These are phyloP conservation scores for Omphaloscelis lunosa DNA, from an alignment of 2,888 invertebrate species.

Conservation along the genomic window DNA sequence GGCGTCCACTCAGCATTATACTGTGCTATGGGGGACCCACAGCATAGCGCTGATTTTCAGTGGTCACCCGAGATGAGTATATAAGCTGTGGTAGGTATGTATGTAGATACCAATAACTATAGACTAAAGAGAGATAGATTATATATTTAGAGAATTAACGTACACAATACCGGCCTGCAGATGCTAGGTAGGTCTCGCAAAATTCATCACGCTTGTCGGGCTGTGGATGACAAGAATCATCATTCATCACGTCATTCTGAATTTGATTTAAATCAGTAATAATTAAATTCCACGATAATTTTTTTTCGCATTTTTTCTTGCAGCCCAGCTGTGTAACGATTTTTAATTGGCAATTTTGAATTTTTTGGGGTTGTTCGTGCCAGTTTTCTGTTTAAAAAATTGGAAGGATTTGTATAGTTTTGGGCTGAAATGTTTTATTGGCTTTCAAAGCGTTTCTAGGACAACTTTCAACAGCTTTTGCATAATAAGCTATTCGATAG, in stretches of 20 bases:
- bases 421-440: background rate
- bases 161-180: constrained; percentile 2
- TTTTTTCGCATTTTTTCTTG: no score
- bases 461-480: background rate
- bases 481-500: background rate
- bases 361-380: background rate
- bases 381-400: background rate
- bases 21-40: no score
- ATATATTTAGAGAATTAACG: no score
- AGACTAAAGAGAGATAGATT: no score
- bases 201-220: constrained; percentile 32
- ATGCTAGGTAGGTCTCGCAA: constrained; percentile 2
- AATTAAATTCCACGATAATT: background rate
- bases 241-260: constrained; percentile 5
- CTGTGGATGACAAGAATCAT: constrained; percentile 39
- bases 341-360: background rate
- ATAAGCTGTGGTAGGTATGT: background rate
- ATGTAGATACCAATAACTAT: background rate
- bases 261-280: constrained; percentile 29
- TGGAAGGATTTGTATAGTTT: background rate
- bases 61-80: no score
- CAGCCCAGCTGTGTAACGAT: constrained; percentile 1
- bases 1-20: no score
- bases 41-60: no score
- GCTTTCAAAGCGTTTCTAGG: background rate